phyloP scores from a whole-genome alignment of 92 coral and sea anemone species.

The Umimayanthus kanabou region DNA sequence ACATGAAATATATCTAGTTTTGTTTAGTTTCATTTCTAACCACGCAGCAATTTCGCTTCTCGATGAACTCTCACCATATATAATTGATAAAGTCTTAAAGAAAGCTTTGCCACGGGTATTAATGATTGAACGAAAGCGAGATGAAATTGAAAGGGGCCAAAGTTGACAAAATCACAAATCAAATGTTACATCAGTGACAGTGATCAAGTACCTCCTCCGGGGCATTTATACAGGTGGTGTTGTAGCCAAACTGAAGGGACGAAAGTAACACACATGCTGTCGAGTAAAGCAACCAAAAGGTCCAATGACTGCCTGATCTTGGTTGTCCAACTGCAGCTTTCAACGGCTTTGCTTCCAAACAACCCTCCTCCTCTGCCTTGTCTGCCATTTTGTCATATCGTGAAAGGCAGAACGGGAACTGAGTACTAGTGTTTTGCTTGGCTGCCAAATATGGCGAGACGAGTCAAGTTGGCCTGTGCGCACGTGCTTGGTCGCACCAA shows the following conservation, averaged over 20 bases:
- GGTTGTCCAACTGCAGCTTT: background rate
- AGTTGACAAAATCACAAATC: too few relatives aligned
- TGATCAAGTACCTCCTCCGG: constrained; percentile 71
- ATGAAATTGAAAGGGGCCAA: too few relatives aligned
- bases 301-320: constrained; percentile 53
- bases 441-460: too few relatives aligned
- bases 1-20: too few relatives aligned
- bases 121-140: too few relatives aligned
- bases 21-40: too few relatives aligned
- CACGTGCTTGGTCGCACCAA: too few relatives aligned
- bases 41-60: too few relatives aligned
- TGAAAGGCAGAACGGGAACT: background rate
- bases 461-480: too few relatives aligned
- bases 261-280: constrained; percentile 81
- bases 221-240: constrained; percentile 78
- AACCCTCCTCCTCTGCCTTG: background rate
- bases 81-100: too few relatives aligned
- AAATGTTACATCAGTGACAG: background rate
- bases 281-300: constrained; percentile 76
- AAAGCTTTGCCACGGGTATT: too few relatives aligned
- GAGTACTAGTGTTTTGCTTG: background rate
- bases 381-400: background rate
- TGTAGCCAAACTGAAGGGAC: constrained; percentile 92
- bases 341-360: constrained; percentile 29
- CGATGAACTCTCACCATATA: too few relatives aligned